Evolutionary conservation across 1,140 invertebrate species (phyloP).

Genomic region (Bombus confusus): DNA sequence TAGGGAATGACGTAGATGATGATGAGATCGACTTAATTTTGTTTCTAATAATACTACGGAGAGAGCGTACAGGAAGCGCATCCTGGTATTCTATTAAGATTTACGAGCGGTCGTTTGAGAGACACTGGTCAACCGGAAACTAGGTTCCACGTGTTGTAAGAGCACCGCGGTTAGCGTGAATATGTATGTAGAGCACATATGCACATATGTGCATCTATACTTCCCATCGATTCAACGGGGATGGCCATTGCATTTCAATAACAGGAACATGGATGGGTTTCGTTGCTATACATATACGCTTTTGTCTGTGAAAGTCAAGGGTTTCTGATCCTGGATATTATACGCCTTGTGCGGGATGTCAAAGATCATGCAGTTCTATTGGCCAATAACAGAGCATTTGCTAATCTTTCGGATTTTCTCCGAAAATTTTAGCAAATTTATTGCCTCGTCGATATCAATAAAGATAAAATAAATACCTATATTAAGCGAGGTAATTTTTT

Average conservation of each 20-base stretch:
- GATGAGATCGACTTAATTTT: too few relatives aligned
- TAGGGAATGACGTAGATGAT: too few relatives aligned
- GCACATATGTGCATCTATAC: conserved; percentile 57
- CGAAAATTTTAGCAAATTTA: neutral
- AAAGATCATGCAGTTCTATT: conserved; percentile 16
- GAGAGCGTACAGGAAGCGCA: conserved; percentile 42
- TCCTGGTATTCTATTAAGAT: conserved; percentile 67
- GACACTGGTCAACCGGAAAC: conserved; percentile 66
- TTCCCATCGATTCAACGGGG: conserved; percentile 69
- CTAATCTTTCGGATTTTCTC: neutral
- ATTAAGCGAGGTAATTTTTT: neutral
- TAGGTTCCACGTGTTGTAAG: conserved; percentile 64
- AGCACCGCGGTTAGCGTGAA: conserved; percentile 47
- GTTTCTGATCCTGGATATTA: conserved; percentile 39
- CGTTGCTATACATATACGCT: conserved; percentile 41
- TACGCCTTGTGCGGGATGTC: neutral
- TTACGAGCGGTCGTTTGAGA: conserved; percentile 71
- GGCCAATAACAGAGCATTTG: neutral
- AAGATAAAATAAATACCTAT: neutral
- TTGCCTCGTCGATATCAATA: neutral
- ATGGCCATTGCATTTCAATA: conserved; percentile 72
- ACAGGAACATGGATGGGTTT: conserved; percentile 63
- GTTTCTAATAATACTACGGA: conserved; percentile 33
- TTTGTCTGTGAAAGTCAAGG: conserved; percentile 51
- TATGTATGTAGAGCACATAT: conserved; percentile 46